Evolutionary conservation across 2,113 vertebrate genomes (phyloP).

Genomic region (Myodes glareolus): DNA sequence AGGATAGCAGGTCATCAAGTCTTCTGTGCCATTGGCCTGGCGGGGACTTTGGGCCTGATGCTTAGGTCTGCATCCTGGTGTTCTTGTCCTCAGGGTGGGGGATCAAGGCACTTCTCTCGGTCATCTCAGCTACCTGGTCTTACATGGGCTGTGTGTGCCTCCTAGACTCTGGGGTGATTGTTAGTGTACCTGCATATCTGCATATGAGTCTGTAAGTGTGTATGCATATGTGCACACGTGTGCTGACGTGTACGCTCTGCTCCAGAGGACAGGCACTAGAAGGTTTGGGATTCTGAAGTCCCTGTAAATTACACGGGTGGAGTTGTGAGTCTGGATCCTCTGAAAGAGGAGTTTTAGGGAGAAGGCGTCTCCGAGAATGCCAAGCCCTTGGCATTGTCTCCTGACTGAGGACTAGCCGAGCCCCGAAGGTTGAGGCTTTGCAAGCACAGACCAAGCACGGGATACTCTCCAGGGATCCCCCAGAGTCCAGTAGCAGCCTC

Average conservation of each 20-base stretch:
- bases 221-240: accelerated
- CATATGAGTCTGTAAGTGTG: too few species aligned
- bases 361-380: not conserved
- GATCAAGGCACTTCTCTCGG: not conserved
- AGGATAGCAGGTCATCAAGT: not conserved
- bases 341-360: not conserved
- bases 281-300: not conserved
- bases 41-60: not conserved
- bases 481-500: not conserved
- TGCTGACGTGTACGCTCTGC: accelerated
- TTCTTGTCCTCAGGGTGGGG: not conserved
- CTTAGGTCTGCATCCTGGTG: not conserved
- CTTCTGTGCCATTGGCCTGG: not conserved
- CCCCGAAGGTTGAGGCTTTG: not conserved
- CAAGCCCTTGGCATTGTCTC: not conserved
- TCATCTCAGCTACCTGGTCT: not conserved
- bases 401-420: not conserved
- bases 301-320: not conserved
- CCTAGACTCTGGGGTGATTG: not conserved
- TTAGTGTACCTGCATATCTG: not conserved
- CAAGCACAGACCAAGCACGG: not conserved
- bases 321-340: not conserved
- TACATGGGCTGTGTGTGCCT: not conserved
- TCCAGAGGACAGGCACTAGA: not conserved
- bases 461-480: not conserved